Conservation (phyloP, 2,797 vertebrate genomes). For the Acrossocheilus fasciatus region DNA sequence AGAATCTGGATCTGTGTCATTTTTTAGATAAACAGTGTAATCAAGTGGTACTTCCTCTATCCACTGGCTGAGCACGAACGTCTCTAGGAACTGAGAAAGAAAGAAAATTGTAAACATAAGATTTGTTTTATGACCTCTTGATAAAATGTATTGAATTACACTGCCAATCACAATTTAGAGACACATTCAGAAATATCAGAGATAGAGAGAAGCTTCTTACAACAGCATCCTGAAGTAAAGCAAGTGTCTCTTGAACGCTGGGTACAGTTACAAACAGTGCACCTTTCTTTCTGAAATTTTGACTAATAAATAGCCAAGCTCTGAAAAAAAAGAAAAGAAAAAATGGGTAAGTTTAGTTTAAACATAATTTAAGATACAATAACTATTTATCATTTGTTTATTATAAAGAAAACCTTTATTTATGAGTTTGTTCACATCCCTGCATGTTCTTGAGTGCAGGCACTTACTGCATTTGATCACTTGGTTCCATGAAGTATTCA, state of each 20-base stretch:
- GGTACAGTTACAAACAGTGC: conserved; percentile 89
- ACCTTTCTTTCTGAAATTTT: conserved; percentile 82
- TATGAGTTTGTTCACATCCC: neutral
- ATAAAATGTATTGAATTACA: neutral
- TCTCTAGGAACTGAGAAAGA: conserved; percentile 71
- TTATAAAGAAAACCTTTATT: neutral
- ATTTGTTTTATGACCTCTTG: neutral
- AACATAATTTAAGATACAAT: neutral
- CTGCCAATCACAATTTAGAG: neutral
- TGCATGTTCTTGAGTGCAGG: neutral
- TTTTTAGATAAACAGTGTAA: conserved; percentile 78
- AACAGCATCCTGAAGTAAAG: conserved; percentile 79
- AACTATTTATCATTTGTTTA: neutral
- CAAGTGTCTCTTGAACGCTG: conserved; percentile 83
- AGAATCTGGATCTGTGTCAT: conserved; percentile 81
- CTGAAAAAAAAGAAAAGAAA: conserved; percentile 71
- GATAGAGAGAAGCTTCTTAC: conserved; percentile 50
- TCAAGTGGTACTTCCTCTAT: conserved; percentile 86
- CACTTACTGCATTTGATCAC: conserved; percentile 85
- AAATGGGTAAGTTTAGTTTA: neutral
- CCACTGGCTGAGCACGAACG: conserved; percentile 79
- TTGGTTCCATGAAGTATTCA: conserved; percentile 90
- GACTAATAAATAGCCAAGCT: conserved; percentile 86
- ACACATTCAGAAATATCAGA: neutral
- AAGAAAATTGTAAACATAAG: neutral